Evolutionary conservation across 2,888 invertebrate genomes (phyloP).

Genomic region (Habroteleia sp.): DNA sequence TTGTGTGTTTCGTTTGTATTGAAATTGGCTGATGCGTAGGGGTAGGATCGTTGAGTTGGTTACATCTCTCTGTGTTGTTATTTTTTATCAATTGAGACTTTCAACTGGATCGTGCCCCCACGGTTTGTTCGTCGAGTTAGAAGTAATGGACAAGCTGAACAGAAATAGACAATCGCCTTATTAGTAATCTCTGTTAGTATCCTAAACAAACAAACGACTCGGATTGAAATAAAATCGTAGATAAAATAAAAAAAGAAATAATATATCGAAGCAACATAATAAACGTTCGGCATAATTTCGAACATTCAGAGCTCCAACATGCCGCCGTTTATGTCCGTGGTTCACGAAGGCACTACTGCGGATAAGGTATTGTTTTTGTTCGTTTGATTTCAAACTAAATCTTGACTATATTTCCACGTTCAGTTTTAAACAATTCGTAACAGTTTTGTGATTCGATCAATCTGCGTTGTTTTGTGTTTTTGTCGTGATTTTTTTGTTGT

Average conservation of each 20-base stretch:
- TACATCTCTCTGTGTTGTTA: constrained; percentile 10
- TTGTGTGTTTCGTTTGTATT: constrained; percentile 17
- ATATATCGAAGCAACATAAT: no score
- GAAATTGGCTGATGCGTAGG: constrained; percentile 6
- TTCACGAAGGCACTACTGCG: background rate
- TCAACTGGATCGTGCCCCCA: no score
- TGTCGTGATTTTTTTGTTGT: constrained; percentile 2
- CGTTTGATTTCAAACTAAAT: background rate
- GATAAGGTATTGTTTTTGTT: constrained; percentile 64
- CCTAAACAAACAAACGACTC: no score
- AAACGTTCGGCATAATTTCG: no score
- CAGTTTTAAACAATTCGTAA: no score
- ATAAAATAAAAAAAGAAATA: no score
- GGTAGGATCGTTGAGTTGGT: constrained; percentile 1
- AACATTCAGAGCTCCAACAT: constrained; percentile 7
- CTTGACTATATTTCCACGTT: no score
- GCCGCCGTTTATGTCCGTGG: constrained; percentile 13
- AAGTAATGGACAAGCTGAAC: constrained; percentile 4
- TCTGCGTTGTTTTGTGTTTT: no score
- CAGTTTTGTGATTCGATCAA: no score
- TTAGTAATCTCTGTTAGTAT: no score
- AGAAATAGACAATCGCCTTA: background rate
- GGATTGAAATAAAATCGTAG: no score
- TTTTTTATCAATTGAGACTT: constrained; percentile 9
- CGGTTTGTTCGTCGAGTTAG: background rate